A percentile compares a stretch with the other conserved stretches of the same genome.
Conservation (phyloP, 1,140 invertebrate genomes). For the Grapholita molesta region DNA sequence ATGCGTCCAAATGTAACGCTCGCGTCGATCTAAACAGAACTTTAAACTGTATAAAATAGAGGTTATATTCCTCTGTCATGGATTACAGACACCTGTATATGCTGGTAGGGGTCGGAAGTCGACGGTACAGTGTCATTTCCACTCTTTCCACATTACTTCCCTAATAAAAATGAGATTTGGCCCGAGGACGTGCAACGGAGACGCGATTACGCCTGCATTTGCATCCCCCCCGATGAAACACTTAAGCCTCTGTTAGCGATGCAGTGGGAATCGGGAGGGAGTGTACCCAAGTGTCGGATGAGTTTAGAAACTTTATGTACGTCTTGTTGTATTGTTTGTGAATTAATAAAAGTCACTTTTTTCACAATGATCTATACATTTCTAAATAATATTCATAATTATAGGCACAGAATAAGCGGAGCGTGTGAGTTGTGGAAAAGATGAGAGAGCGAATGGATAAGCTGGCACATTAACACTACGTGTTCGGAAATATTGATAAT, state of each 20-base stretch:
- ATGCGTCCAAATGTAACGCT: constrained; percentile 17
- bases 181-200: constrained; percentile 31
- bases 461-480: too few species aligned
- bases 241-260: background rate
- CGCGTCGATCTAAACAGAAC: constrained; percentile 20
- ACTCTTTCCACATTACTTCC: constrained; percentile 66
- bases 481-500: too few species aligned
- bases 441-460: too few species aligned
- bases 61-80: constrained; percentile 20
- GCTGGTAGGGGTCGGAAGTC: constrained; percentile 65
- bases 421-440: too few species aligned
- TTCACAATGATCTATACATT: too few species aligned
- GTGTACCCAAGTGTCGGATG: background rate
- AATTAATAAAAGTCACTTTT: too few species aligned
- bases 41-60: constrained; percentile 6
- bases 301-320: background rate
- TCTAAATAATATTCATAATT: too few species aligned
- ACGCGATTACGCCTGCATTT: constrained; percentile 35
- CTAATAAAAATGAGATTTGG: constrained; percentile 71
- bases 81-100: constrained; percentile 67
- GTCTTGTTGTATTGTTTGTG: too few species aligned
- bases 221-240: background rate
- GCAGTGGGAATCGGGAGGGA: background rate
- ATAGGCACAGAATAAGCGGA: too few species aligned
- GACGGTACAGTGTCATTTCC: constrained; percentile 72